Percentiles rank a stretch among this genome's conserved stretches.
Evolutionary conservation across 1,140 invertebrate genomes (phyloP).

Genomic region (Apolygus lucorum): DNA sequence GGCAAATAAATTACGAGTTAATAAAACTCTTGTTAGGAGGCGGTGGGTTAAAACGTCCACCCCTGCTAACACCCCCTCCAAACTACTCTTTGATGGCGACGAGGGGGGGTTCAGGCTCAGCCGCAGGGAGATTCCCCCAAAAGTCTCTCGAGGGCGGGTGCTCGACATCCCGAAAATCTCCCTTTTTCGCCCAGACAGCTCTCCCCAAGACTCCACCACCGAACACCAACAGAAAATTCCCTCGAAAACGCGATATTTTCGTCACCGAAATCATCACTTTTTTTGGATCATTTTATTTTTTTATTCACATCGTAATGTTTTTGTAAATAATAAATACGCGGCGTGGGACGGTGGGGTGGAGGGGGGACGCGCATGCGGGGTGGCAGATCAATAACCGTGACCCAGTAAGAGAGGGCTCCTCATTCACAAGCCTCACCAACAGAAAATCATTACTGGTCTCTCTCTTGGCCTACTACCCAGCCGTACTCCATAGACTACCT

Average conservation of each 20-base stretch:
- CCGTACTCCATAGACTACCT: slow-evolving; percentile 14
- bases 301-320: not conserved
- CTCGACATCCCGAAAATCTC: not conserved
- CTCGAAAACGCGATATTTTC: too few relatives aligned
- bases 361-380: slow-evolving; percentile 13
- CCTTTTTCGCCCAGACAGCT: not conserved
- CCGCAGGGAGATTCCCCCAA: not conserved
- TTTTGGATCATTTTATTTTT: not conserved
- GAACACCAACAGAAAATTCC: too few relatives aligned
- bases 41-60: slow-evolving; percentile 9
- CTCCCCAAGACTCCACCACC: not conserved
- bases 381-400: slow-evolving; percentile 19
- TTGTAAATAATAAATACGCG: slow-evolving; percentile 20
- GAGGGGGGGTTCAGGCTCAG: not conserved
- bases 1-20: slow-evolving; percentile 8
- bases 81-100: not conserved
- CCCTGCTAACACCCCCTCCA: not conserved
- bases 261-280: not conserved
- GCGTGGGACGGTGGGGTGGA: slow-evolving; percentile 8
- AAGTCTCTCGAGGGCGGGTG: not conserved
- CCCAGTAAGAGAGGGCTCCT: slow-evolving; percentile 17
- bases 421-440: slow-evolving; percentile 19
- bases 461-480: slow-evolving; percentile 18
- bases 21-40: slow-evolving; percentile 15
- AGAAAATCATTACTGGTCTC: slow-evolving; percentile 22